Percentiles rank a stretch among this genome's conserved stretches.
Evolutionary conservation across 2,797 vertebrate genomes (phyloP).

Genomic region (Falco peregrinus): DNA sequence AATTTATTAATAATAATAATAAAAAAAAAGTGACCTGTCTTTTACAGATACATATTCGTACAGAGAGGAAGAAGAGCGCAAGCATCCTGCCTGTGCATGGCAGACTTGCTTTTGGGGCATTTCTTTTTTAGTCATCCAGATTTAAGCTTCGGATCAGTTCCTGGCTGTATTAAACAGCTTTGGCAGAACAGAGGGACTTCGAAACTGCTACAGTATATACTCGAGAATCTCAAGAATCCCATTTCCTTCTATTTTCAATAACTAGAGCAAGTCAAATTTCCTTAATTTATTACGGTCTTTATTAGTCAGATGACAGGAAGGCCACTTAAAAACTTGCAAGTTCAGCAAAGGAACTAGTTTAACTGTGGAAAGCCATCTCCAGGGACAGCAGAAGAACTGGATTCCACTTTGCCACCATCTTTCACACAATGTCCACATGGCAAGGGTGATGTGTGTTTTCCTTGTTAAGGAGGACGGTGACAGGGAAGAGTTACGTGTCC

Average conservation of each 20-base stretch:
- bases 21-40: neutral
- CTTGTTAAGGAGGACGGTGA: neutral
- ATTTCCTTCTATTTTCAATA: conserved; percentile 12
- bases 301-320: neutral
- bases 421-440: neutral
- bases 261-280: neutral
- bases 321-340: neutral
- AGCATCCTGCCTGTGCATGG: neutral
- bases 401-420: neutral
- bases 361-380: neutral
- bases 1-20: neutral
- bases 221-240: neutral
- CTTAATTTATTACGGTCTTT: neutral
- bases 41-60: neutral
- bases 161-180: neutral
- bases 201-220: neutral
- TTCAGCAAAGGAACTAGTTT: neutral
- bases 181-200: neutral
- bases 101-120: neutral
- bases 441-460: neutral
- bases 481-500: accelerated
- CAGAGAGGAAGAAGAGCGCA: neutral
- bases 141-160: neutral
- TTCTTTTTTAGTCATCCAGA: neutral
- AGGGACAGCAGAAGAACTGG: neutral